Conservation (phyloP, 2,888 invertebrate species). For the Dinocampus coccinellae region DNA sequence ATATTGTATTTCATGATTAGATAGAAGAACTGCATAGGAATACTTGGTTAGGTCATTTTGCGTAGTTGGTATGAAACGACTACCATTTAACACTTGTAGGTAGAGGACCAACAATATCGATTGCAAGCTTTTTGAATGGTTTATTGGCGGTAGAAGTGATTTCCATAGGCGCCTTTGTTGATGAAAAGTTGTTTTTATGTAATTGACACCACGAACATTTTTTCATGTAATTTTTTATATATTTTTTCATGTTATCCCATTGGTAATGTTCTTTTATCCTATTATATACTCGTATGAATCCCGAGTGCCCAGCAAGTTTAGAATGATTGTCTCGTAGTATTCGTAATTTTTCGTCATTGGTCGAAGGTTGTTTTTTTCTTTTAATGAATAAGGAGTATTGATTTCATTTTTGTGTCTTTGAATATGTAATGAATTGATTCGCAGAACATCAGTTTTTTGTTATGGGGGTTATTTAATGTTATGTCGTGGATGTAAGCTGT, state of each 20-base stretch:
- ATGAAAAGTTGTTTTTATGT: conserved; percentile 25
- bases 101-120: conserved; percentile 47
- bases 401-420: no score
- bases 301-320: conserved; percentile 36
- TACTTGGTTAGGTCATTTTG: conserved; percentile 32
- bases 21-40: conserved; percentile 21
- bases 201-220: conserved; percentile 29
- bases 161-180: conserved; percentile 32
- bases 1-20: conserved; percentile 37
- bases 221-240: conserved; percentile 25
- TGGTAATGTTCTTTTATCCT: conserved; percentile 42
- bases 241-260: conserved; percentile 43
- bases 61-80: conserved; percentile 38
- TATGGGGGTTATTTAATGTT: no score
- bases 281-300: conserved; percentile 33
- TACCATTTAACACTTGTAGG: conserved; percentile 29
- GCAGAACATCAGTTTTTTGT: no score
- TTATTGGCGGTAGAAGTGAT: conserved; percentile 33
- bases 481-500: no score
- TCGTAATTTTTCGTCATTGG: conserved; percentile 9
- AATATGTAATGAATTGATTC: no score
- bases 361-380: neutral
- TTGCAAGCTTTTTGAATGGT: conserved; percentile 40
- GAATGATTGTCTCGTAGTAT: conserved; percentile 31
- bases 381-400: no score